phyloP scores from a whole-genome alignment of 2,113 vertebrate species.

The Myotis yumanensis region DNA sequence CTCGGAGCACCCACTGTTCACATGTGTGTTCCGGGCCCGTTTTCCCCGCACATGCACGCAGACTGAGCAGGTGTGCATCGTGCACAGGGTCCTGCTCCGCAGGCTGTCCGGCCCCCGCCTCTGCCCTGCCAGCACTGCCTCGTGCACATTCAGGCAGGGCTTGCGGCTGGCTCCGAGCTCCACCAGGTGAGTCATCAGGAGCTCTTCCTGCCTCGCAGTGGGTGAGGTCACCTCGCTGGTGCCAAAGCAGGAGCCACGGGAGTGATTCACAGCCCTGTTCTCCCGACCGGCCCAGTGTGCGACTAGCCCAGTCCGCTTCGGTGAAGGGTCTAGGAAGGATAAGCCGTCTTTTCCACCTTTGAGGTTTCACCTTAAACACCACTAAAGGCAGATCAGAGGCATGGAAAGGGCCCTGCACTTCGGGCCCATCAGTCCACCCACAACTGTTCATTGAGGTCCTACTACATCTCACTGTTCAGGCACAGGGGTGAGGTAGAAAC shows the following conservation, averaged over 20 bases:
- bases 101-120: fast-evolving
- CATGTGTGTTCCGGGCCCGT: fast-evolving
- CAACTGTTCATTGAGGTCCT: background rate
- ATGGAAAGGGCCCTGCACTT: background rate
- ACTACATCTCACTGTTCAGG: background rate
- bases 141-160: fast-evolving
- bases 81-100: fast-evolving
- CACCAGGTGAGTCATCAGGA: slow-evolving; percentile 38
- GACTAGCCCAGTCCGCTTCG: background rate
- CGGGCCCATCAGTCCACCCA: background rate
- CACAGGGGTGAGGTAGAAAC: fast-evolving
- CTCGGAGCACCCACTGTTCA: fast-evolving
- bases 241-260: background rate
- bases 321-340: background rate
- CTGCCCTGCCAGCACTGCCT: background rate
- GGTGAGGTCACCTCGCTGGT: slow-evolving; percentile 55
- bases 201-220: slow-evolving; percentile 32
- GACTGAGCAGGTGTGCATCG: background rate
- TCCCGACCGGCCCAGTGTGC: slow-evolving; percentile 29
- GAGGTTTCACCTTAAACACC: background rate
- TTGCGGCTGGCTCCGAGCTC: fast-evolving
- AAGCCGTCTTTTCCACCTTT: background rate
- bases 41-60: fast-evolving
- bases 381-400: background rate
- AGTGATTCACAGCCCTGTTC: slow-evolving; percentile 42